These are phyloP conservation scores for Prorops nasuta DNA, from an alignment of 1,140 invertebrate species.

Conservation along the genomic window DNA sequence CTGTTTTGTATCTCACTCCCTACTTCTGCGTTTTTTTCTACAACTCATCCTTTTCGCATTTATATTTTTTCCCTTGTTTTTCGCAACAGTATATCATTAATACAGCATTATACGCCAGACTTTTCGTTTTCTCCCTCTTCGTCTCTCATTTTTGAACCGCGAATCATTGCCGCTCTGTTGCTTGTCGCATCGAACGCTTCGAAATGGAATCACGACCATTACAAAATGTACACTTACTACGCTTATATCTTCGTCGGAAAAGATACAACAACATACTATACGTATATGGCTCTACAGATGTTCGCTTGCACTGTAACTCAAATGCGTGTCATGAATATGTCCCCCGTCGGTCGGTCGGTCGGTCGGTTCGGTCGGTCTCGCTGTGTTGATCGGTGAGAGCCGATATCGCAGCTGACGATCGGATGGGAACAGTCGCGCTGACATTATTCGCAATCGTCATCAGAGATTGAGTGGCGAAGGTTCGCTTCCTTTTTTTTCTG, in stretches of 20 bases:
- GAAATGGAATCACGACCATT: slow-evolving; percentile 39
- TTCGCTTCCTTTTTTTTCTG: slow-evolving; percentile 25
- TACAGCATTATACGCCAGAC: neutral
- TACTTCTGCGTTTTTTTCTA: slow-evolving; percentile 15
- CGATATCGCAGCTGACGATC: slow-evolving; percentile 12
- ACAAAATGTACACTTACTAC: slow-evolving; percentile 47
- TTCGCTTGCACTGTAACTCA: slow-evolving; percentile 59
- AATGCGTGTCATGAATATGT: slow-evolving; percentile 49
- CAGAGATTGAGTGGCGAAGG: slow-evolving; percentile 27
- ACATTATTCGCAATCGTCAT: slow-evolving; percentile 16
- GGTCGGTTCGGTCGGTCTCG: slow-evolving; percentile 14
- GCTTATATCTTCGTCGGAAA: slow-evolving; percentile 27
- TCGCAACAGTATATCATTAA: too few relatives aligned
- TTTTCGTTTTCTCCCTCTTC: neutral
- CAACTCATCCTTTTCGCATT: slow-evolving; percentile 21
- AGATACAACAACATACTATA: slow-evolving; percentile 59
- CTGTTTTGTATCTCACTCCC: slow-evolving; percentile 14
- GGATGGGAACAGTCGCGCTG: slow-evolving; percentile 9
- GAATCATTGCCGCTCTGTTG: too few relatives aligned
- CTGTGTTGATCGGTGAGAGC: slow-evolving; percentile 7
- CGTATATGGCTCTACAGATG: slow-evolving; percentile 59
- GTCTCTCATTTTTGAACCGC: too few relatives aligned
- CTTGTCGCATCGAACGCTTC: slow-evolving; percentile 7
- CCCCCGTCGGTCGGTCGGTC: slow-evolving; percentile 20
- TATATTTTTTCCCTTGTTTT: slow-evolving; percentile 17